Conservation (phyloP, 2,113 vertebrate species). For the Cnemophilus loriae region DNA sequence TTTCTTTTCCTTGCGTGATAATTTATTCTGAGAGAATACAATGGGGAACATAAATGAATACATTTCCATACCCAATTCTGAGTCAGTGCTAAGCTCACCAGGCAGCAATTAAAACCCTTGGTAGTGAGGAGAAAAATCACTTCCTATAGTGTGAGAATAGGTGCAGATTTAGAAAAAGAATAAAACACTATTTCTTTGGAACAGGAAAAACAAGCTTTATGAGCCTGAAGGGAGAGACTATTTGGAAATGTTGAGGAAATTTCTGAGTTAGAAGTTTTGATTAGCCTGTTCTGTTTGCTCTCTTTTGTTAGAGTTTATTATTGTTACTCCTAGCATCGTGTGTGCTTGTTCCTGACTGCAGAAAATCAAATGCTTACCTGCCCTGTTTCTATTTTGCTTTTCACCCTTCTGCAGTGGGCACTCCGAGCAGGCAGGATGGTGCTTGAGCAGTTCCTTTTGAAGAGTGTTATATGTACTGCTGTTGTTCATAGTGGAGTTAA, state of each 20-base stretch:
- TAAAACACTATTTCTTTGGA: neutral
- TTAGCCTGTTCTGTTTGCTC: neutral
- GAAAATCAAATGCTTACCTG: neutral
- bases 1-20: neutral
- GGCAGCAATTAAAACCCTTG: conserved; percentile 35
- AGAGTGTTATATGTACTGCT: neutral
- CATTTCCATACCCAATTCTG: conserved; percentile 30
- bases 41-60: conserved; percentile 19
- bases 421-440: neutral
- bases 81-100: neutral
- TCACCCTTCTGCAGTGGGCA: neutral
- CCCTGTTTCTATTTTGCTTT: neutral
- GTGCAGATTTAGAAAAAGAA: neutral
- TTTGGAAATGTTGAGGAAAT: neutral
- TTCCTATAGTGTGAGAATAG: neutral
- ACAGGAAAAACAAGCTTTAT: neutral
- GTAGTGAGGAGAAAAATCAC: neutral
- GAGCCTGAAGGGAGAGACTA: neutral
- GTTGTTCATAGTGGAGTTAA: neutral
- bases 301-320: neutral
- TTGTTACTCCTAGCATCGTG: neutral
- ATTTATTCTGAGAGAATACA: conserved; percentile 12
- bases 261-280: neutral
- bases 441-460: neutral
- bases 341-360: neutral